Evolutionary conservation across 1,140 invertebrate genomes (phyloP), one percentile per base, ranked within the genome.

Genomic region (Drosophila ohnishii): DNA sequence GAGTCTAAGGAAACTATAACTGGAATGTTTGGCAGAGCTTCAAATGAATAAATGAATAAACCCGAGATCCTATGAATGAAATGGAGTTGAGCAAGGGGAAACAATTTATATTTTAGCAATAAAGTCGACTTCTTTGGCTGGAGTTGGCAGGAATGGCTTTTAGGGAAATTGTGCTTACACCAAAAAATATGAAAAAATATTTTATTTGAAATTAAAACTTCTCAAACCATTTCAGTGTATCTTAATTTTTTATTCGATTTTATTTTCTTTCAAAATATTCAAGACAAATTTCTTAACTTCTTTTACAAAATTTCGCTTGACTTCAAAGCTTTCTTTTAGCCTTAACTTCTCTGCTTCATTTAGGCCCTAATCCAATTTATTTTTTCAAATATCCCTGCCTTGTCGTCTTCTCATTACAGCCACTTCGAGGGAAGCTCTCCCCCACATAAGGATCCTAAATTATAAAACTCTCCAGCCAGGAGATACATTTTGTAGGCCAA

Each of bases 31-130:
- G 65, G 65, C 65, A 69, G 35, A 66, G 65, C 65, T 58, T 70
- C 64, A 58, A 82, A 85, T 84, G 81, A 84, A 85, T 84, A 80
- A 80, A 85, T 85, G 77, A 85, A 85, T 71, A 71, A 70, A 22
- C 28, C 22, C 42, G 22, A 70, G 1, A 28, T 59, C 73, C 72
- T 55, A 77, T 80, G 76, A 69, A 74, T 65, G 40, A 55, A 64
- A 73, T 45, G 59, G 37, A 63, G 48, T 40, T 56, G 53, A 63
- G 44, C 63, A 65, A 42, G 76, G 3, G 37, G 55, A 47, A 11
- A 58, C 19, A 19, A 48, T 10, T 34, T 35, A 13, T 37, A 22
- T 30, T 40, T 40, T 1, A 2, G 8, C 5, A 30, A 42, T 40
- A 40, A 59, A 6, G 7, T 8, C 5, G 19, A 25, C 5, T n/a